Conservation (phyloP, 2,797 vertebrate genomes). For the Argentina silus region DNA sequence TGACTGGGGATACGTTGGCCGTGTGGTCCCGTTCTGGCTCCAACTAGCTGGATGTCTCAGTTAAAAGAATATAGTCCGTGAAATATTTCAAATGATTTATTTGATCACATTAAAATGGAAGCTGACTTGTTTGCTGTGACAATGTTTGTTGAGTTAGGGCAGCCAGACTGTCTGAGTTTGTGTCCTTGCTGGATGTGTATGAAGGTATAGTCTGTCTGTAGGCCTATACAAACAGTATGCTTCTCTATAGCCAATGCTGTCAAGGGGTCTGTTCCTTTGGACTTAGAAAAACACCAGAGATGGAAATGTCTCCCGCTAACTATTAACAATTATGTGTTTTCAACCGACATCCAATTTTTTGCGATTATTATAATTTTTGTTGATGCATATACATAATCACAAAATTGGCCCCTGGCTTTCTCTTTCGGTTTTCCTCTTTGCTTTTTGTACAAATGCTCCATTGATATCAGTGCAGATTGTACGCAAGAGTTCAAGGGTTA, state of each 20-base stretch:
- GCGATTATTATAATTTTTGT: conserved; percentile 56
- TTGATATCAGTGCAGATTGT: no score
- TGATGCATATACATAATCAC: neutral
- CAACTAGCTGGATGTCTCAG: conserved; percentile 61
- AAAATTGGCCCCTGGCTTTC: neutral
- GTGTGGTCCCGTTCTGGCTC: conserved; percentile 58
- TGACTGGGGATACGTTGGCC: conserved; percentile 66
- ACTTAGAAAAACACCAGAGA: conserved; percentile 57
- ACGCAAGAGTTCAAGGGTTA: no score
- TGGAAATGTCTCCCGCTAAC: conserved; percentile 58
- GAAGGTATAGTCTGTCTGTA: conserved; percentile 62
- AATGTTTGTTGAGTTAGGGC: conserved; percentile 75
- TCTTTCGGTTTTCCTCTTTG: neutral
- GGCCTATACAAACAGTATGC: conserved; percentile 62
- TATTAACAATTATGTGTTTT: conserved; percentile 57
- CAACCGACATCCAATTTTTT: conserved; percentile 50
- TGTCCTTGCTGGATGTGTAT: conserved; percentile 65
- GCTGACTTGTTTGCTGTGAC: conserved; percentile 77
- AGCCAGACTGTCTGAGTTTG: conserved; percentile 71
- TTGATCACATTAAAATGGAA: conserved; percentile 76
- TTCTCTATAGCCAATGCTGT: conserved; percentile 58
- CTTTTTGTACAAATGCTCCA: no score
- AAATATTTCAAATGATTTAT: conserved; percentile 74
- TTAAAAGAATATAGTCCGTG: conserved; percentile 61
- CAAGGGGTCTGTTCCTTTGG: conserved; percentile 52